Evolutionary conservation across 2,888 invertebrate genomes (phyloP), one percentile per base, ranked within the genome.

Genomic region (Girardia tigrina): DNA sequence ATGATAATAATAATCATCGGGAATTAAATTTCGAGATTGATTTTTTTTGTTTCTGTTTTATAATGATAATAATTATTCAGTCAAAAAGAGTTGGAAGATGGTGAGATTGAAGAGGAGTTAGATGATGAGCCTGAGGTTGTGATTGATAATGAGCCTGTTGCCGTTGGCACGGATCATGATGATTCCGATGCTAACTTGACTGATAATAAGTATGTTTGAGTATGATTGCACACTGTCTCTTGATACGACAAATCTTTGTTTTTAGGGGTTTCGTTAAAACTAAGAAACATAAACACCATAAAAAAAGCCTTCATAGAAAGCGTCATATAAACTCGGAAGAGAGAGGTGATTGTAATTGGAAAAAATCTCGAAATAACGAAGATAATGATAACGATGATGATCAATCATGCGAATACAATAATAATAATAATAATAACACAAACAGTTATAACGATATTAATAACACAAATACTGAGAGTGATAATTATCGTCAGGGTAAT

Each of bases 71-170:
- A 12, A 36, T 36, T 36, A 36, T 36, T 36, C 16, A 36, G 36
- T 36, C 36, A 72, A 72, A 28, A 28, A 28, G 28, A 27, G 72
- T 28, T 28, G 8, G 72, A 72, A 28, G 72, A 72, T 27, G 72
- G 72, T 16, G 72, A 72, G 28, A n/a, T 72, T 8, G 72, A 72
- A 72, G 72, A 72, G n/a, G 72, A 72, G 28, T 27, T 72, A n/a
- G 72, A 72, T 26, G 72, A 36, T 36, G 36, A 36, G 16, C 16
- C 36, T 36, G 36, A 36, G 36, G 16, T 36, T 36, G 36, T 36
- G 8, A 36, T 12, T 36, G 36, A 8, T 36, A 16, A 36, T 36
- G 16, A n/a, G n/a, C n/a, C n/a, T n/a, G n/a, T n/a, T n/a, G n/a
- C n/a, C n/a, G n/a, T n/a, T n/a, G n/a, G n/a, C n/a, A n/a, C n/a